Percentiles rank a stretch among this genome's conserved stretches.
phyloP scores from a whole-genome alignment of 2,888 invertebrate genomes.

The Lydus trimaculatus region DNA sequence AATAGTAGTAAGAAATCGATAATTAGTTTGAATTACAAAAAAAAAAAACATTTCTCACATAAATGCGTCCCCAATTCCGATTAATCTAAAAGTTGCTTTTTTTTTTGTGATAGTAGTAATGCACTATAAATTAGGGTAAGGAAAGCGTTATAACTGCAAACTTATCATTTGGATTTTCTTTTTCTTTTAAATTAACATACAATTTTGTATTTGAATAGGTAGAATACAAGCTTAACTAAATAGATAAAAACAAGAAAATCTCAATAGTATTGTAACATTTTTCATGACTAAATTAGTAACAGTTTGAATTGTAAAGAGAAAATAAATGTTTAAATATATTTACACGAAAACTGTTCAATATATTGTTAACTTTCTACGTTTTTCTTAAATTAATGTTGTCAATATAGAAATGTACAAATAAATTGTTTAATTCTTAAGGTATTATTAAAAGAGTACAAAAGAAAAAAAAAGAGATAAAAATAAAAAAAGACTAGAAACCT shows the following conservation, averaged over 20 bases:
- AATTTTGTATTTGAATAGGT: background rate
- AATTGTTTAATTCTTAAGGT: background rate
- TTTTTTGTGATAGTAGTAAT: background rate
- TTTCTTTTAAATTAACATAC: background rate
- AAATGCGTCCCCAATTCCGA: background rate
- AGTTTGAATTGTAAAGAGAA: slow-evolving; percentile 1
- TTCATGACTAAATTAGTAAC: background rate
- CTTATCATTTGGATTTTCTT: background rate
- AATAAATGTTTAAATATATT: slow-evolving; percentile 6
- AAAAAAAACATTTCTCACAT: too few species aligned
- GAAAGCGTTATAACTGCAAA: background rate
- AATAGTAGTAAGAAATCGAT: background rate
- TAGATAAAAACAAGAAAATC: background rate
- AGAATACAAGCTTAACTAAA: background rate
- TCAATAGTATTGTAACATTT: background rate
- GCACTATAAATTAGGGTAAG: background rate
- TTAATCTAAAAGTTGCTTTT: background rate
- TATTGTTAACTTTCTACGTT: slow-evolving; percentile 10
- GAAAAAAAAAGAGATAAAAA: background rate
- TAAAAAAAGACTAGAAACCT: background rate
- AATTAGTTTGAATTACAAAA: background rate
- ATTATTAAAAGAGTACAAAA: background rate
- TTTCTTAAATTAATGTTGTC: background rate
- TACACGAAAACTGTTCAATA: slow-evolving; percentile 2
- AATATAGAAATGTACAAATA: background rate